These are phyloP conservation scores for Acipenser ruthenus DNA, from an alignment of 2,797 vertebrate species.

Conservation along the genomic window DNA sequence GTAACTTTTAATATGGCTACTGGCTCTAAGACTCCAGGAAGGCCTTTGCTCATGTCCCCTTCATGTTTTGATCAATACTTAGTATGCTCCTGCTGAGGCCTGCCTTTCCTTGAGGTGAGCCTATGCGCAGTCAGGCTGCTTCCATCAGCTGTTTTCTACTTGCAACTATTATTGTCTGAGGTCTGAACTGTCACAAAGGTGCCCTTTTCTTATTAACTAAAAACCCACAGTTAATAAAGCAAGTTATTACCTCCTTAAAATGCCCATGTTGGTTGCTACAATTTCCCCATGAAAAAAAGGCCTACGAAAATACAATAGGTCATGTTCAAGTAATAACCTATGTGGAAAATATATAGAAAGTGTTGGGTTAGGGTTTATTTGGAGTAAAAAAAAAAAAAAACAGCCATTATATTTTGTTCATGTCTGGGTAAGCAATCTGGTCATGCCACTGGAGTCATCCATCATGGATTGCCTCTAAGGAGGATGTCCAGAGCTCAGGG, in stretches of 20 bases:
- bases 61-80: background rate
- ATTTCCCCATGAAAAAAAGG: constrained; percentile 14
- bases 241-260: background rate
- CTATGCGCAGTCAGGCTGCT: background rate
- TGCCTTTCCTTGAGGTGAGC: no score
- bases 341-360: no score
- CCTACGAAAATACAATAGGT: no score
- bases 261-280: no score
- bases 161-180: background rate
- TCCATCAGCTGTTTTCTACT: background rate
- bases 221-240: background rate
- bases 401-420: constrained; percentile 46
- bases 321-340: no score
- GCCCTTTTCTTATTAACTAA: background rate
- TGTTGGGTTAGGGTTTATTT: no score
- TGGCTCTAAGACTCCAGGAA: background rate
- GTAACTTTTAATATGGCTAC: no score
- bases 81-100: background rate
- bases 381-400: constrained; percentile 24
- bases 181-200: background rate
- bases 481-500: constrained; percentile 39
- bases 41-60: background rate
- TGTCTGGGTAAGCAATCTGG: constrained; percentile 59
- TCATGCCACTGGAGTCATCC: constrained; percentile 43
- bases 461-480: constrained; percentile 51